A percentile compares a stretch with the other conserved stretches of the same genome.
Conservation (phyloP, 2,797 vertebrate species). For the Trematomus bernacchii region DNA sequence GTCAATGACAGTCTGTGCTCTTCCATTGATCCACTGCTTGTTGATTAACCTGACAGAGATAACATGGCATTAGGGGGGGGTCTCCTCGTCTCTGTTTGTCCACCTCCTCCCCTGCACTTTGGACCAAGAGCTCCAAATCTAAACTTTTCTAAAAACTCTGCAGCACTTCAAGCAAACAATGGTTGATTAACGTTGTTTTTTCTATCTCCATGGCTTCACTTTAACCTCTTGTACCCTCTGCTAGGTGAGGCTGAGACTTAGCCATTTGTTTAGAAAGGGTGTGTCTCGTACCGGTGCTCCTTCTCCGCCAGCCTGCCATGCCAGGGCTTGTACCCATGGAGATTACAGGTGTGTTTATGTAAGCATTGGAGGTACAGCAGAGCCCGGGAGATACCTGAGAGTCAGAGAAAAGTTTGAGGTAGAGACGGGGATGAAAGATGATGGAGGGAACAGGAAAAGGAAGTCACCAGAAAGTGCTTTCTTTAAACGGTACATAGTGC, state of each 20-base stretch:
- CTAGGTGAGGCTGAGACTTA: slow-evolving; percentile 68
- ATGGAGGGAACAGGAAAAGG: background rate
- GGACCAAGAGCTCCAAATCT: slow-evolving; percentile 41
- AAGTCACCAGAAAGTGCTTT: background rate
- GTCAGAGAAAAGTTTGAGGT: slow-evolving; percentile 13
- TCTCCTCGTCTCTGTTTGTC: slow-evolving; percentile 33
- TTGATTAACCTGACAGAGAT: slow-evolving; percentile 65
- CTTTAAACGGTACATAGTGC: slow-evolving; percentile 4
- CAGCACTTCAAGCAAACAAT: background rate
- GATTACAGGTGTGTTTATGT: slow-evolving; percentile 83
- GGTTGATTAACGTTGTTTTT: background rate
- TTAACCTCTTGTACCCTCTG: slow-evolving; percentile 49
- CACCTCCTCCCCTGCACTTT: slow-evolving; percentile 49
- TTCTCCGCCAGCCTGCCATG: slow-evolving; percentile 73
- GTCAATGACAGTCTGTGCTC: slow-evolving; percentile 23
- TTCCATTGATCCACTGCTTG: slow-evolving; percentile 41
- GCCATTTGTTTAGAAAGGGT: slow-evolving; percentile 85
- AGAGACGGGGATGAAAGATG: background rate
- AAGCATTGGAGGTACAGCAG: slow-evolving; percentile 56
- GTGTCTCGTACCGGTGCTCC: slow-evolving; percentile 78
- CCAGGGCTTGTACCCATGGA: slow-evolving; percentile 83
- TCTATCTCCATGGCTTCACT: slow-evolving; percentile 5
- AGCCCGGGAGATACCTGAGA: slow-evolving; percentile 29
- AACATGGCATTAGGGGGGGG: slow-evolving; percentile 14
- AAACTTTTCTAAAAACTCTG: slow-evolving; percentile 37